These are phyloP conservation scores for Microcebus ravelobensis DNA, from an alignment of 2,113 vertebrate species.

Conservation along the genomic window DNA sequence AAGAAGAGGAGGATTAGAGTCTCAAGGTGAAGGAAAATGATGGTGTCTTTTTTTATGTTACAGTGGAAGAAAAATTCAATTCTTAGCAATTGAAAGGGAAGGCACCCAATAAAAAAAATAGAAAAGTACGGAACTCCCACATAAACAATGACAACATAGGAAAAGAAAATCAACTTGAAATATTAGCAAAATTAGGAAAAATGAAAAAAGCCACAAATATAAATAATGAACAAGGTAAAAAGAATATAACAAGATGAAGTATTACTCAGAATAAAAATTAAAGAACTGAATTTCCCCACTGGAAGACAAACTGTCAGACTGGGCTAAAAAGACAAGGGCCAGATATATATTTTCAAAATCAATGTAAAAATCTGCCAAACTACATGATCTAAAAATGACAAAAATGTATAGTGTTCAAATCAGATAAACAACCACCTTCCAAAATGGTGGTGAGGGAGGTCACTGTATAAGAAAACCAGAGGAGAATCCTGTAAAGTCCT, in stretches of 20 bases:
- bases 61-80: not conserved
- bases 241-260: not conserved
- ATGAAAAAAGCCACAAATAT: not conserved
- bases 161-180: not conserved
- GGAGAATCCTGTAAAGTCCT: not conserved
- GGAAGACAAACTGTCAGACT: not conserved
- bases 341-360: not conserved
- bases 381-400: not conserved
- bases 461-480: not conserved
- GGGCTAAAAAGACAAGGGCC: not conserved
- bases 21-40: not conserved
- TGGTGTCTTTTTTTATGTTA: not conserved
- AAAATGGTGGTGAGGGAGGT: not conserved
- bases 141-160: not conserved
- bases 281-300: not conserved
- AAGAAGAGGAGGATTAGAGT: not conserved
- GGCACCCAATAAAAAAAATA: not conserved
- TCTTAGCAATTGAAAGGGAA: not conserved
- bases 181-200: constrained; percentile 17
- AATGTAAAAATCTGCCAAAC: not conserved
- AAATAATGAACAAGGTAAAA: constrained; percentile 17
- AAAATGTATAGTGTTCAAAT: constrained; percentile 15
- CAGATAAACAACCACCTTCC: not conserved
- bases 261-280: constrained; percentile 11
- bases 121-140: not conserved